Evolutionary conservation across 2,797 vertebrate genomes (phyloP).

Genomic region (Crenuchus spilurus): DNA sequence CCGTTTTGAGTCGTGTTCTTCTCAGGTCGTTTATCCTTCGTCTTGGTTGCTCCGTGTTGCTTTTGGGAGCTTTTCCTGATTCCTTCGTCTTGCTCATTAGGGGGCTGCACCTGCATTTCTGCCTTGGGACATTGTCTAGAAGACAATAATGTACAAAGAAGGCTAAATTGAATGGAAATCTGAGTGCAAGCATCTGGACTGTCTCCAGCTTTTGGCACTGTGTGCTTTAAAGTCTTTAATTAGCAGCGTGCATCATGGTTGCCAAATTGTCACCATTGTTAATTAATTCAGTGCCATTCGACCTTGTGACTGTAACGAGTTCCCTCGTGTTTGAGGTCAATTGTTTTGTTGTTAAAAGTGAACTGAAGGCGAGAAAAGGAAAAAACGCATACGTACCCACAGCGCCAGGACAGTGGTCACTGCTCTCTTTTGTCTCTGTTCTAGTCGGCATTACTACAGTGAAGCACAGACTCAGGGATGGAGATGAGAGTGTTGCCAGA

Average conservation of each 20-base stretch:
- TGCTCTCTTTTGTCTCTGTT: background rate
- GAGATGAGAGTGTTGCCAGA: slow-evolving; percentile 11
- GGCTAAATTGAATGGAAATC: background rate
- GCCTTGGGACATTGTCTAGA: background rate
- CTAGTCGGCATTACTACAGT: background rate
- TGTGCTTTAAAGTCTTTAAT: background rate
- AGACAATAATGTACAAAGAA: background rate
- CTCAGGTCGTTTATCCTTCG: background rate
- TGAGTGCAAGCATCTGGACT: background rate
- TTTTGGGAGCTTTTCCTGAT: background rate
- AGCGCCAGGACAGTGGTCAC: background rate
- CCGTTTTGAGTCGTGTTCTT: too few relatives aligned
- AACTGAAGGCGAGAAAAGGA: background rate
- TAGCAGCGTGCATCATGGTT: background rate
- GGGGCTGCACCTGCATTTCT: background rate
- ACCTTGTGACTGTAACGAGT: background rate
- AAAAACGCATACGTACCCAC: background rate
- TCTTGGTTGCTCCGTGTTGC: background rate
- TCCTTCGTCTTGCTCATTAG: too few relatives aligned
- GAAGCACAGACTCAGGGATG: background rate
- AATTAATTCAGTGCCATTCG: background rate
- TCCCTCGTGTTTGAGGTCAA: background rate
- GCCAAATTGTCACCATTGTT: background rate
- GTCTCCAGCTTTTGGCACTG: background rate
- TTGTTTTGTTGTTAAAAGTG: background rate